These are phyloP conservation scores for Pan paniscus DNA, from an alignment of 2,113 vertebrate species.

Conservation along the genomic window DNA sequence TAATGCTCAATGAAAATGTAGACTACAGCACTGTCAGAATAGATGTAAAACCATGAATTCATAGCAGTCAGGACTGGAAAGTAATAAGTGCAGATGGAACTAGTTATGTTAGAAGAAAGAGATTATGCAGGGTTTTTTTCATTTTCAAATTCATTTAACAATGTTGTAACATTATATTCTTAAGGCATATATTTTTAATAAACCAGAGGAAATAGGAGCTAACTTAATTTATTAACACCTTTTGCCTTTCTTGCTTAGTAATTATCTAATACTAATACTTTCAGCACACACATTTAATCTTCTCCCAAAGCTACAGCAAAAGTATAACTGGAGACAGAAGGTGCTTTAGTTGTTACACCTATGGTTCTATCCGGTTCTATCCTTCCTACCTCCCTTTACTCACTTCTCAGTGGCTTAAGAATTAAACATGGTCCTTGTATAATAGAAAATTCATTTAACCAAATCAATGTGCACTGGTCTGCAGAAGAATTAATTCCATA, in stretches of 20 bases:
- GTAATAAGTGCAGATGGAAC: not conserved
- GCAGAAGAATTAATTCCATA: not conserved
- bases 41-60: not conserved
- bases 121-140: not conserved
- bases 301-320: not conserved
- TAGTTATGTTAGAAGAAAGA: not conserved
- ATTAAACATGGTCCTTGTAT: not conserved
- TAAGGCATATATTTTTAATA: conserved; percentile 62
- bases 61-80: not conserved
- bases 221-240: conserved; percentile 51
- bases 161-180: conserved; percentile 34
- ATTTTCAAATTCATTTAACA: conserved; percentile 41
- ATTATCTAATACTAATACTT: conserved; percentile 33
- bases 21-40: not conserved
- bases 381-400: not conserved
- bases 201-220: not conserved
- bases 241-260: conserved; percentile 47
- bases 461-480: not conserved
- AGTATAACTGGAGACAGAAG: not conserved
- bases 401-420: not conserved
- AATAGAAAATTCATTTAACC: not conserved
- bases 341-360: not conserved
- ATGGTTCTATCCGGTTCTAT: no score
- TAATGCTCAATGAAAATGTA: conserved; percentile 13
- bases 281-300: conserved; percentile 32